Evolutionary conservation across 2,113 vertebrate species (phyloP).

Genomic region (Tamias sibiricus): DNA sequence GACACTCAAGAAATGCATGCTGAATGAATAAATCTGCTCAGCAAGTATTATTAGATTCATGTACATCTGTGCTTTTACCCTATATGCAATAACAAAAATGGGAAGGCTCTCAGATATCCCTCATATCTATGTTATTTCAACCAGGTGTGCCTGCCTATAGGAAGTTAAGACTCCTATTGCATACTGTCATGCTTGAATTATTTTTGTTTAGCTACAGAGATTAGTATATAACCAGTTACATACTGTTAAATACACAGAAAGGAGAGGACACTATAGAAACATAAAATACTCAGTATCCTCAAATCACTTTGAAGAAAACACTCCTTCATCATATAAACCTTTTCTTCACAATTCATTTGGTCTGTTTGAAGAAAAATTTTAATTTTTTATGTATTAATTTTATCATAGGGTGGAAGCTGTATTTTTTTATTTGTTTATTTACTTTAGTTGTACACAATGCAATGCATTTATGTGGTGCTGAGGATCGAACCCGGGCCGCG

Average conservation of each 20-base stretch:
- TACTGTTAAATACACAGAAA: neutral
- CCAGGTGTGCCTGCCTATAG: neutral
- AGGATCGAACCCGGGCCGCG: too few species aligned
- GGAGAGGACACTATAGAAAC: neutral
- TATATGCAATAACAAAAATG: neutral
- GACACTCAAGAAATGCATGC: neutral
- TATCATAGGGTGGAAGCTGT: neutral
- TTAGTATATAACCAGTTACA: neutral
- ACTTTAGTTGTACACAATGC: too few species aligned
- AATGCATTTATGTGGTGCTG: too few species aligned
- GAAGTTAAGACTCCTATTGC: neutral
- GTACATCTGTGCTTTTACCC: neutral
- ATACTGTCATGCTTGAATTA: neutral
- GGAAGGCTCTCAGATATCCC: neutral
- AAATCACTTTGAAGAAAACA: neutral
- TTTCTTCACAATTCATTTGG: slow-evolving; percentile 11
- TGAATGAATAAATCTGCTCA: slow-evolving; percentile 42
- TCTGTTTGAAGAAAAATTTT: neutral
- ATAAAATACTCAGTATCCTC: neutral
- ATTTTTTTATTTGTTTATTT: too few species aligned
- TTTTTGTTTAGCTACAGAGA: neutral
- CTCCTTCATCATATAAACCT: neutral
- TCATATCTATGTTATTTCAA: slow-evolving; percentile 22
- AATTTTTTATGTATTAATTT: neutral
- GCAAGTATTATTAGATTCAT: neutral